Conservation (phyloP, 2,797 vertebrate species). For the Lophius americanus region DNA sequence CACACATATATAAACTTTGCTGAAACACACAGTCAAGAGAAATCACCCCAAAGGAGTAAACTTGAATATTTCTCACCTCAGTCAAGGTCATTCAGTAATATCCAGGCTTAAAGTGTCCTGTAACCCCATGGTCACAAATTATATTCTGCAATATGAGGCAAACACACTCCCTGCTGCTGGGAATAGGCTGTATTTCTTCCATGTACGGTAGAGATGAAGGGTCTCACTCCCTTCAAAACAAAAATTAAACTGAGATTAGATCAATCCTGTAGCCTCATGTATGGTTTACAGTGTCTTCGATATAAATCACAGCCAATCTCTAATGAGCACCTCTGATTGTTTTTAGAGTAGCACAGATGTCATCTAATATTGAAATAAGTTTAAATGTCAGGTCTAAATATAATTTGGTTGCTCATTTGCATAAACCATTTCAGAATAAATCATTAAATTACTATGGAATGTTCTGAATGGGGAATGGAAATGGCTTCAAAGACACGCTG, state of each 20-base stretch:
- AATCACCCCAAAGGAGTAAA: slow-evolving; percentile 47
- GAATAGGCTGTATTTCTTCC: slow-evolving; percentile 46
- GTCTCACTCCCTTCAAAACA: slow-evolving; percentile 36
- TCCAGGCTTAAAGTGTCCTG: slow-evolving; percentile 48
- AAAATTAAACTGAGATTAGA: slow-evolving; percentile 43
- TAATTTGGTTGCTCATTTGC: background rate
- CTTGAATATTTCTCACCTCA: slow-evolving; percentile 49
- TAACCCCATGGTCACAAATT: slow-evolving; percentile 61
- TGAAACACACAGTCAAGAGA: slow-evolving; percentile 3
- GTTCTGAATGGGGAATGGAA: background rate
- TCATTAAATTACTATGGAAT: slow-evolving; percentile 12
- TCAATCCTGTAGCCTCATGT: slow-evolving; percentile 18
- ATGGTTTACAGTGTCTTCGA: background rate
- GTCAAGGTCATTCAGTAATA: slow-evolving; percentile 66
- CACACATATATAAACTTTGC: background rate
- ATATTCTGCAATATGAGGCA: slow-evolving; percentile 36
- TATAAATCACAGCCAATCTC: slow-evolving; percentile 1
- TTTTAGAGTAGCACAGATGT: slow-evolving; percentile 30
- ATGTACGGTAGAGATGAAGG: slow-evolving; percentile 32
- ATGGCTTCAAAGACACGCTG: background rate
- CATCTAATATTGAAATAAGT: slow-evolving; percentile 30
- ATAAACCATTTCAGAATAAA: slow-evolving; percentile 8
- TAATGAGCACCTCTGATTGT: slow-evolving; percentile 1
- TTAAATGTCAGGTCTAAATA: slow-evolving; percentile 32
- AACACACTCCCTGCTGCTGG: slow-evolving; percentile 21